Conservation (phyloP, 2,113 vertebrate genomes). For the Naja naja region DNA sequence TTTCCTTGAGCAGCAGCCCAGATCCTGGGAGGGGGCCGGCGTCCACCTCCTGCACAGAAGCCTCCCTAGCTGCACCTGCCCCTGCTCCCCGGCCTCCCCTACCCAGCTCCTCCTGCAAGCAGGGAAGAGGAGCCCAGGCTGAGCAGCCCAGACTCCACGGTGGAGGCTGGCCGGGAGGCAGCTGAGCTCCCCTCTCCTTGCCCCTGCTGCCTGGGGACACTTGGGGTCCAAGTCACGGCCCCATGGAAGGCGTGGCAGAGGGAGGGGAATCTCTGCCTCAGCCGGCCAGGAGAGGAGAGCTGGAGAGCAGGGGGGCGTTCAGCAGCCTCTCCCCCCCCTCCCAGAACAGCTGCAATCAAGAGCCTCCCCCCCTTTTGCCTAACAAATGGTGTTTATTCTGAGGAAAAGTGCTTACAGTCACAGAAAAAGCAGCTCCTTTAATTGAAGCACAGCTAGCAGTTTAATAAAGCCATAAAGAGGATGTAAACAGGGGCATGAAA, state of each 20-base stretch:
- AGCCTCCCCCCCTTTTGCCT: not conserved
- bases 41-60: not conserved
- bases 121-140: not conserved
- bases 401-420: conserved; percentile 16
- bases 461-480: conserved; percentile 12
- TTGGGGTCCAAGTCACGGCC: not conserved
- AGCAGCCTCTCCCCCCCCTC: not conserved
- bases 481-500: not conserved
- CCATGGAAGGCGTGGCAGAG: not conserved
- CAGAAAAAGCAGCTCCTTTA: conserved; percentile 3
- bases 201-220: not conserved
- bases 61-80: too few species aligned
- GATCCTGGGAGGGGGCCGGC: not conserved
- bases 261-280: not conserved
- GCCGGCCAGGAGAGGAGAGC: not conserved
- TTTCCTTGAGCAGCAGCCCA: not conserved
- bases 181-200: not conserved
- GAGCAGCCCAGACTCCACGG: not conserved
- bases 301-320: not conserved
- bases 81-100: too few species aligned
- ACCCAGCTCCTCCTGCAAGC: not conserved
- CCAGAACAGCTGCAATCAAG: not conserved
- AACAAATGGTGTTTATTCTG: conserved; percentile 12
- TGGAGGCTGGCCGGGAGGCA: not conserved
- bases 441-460: conserved; percentile 19